Evolutionary conservation across 2,888 invertebrate species (phyloP).

Genomic region (Drosophila melanosoma): DNA sequence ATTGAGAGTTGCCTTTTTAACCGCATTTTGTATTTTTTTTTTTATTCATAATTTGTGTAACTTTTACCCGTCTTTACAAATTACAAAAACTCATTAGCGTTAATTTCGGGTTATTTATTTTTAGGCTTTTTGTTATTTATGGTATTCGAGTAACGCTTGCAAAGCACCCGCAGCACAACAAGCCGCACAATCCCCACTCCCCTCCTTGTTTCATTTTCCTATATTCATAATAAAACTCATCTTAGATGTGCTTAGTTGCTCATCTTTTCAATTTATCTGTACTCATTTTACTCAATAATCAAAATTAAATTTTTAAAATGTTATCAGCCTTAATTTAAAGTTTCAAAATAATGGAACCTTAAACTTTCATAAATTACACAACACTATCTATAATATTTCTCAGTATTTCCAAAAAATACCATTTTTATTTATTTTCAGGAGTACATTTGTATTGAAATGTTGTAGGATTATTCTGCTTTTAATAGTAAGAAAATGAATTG

Average conservation of each 20-base stretch:
- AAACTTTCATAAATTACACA: not conserved
- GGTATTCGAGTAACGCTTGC: conserved; percentile 28
- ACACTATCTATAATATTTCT: not conserved
- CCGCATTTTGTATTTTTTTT: conserved; percentile 12
- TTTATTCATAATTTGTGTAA: conserved; percentile 19
- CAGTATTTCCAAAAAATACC: not conserved
- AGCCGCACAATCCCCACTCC: not conserved
- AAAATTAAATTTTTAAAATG: not conserved
- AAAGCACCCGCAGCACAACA: conserved; percentile 47
- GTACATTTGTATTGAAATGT: not conserved
- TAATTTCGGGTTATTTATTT: conserved; percentile 52
- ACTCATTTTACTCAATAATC: not conserved
- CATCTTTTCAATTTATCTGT: not conserved
- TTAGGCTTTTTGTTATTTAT: conserved; percentile 62
- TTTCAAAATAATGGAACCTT: not conserved
- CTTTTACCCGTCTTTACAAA: conserved; percentile 42
- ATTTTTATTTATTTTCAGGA: not conserved
- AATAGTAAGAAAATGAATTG: not conserved
- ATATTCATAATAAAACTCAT: not conserved
- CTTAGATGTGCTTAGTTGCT: not conserved
- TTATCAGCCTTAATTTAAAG: not conserved
- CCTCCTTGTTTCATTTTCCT: not conserved
- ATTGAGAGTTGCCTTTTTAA: conserved; percentile 38
- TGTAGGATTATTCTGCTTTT: not conserved
- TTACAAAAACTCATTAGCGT: conserved; percentile 67